Percentiles rank a stretch among this genome's conserved stretches.
Conservation (phyloP, 1,140 invertebrate genomes). For the Drosophila bocki region DNA sequence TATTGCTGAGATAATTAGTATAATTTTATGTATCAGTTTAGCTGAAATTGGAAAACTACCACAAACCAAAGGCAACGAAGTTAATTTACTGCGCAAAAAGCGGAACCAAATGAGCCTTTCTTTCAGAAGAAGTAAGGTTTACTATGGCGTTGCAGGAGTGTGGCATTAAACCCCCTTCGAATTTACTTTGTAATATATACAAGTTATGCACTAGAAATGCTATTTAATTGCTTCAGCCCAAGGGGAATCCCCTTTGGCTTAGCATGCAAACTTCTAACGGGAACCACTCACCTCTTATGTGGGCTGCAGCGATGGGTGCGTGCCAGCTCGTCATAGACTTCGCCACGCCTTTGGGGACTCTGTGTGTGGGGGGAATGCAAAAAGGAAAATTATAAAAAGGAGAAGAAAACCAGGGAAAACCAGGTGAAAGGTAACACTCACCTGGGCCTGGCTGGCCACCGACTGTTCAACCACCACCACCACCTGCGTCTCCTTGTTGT, state of each 20-base stretch:
- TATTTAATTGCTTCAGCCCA: not conserved
- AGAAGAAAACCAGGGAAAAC: not conserved
- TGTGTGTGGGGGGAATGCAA: constrained; percentile 14
- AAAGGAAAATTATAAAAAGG: constrained; percentile 10
- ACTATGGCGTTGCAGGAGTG: not conserved
- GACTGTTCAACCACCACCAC: constrained; percentile 72
- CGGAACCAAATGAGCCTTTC: not conserved
- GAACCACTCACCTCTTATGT: constrained; percentile 68
- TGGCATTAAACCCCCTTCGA: not conserved
- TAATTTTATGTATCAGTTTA: too few species aligned
- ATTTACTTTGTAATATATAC: not conserved
- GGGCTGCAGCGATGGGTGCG: constrained; percentile 82
- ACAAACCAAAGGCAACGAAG: not conserved
- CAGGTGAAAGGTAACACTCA: constrained; percentile 14
- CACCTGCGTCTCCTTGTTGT: constrained; percentile 66
- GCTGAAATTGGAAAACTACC: not conserved
- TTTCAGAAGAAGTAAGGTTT: not conserved
- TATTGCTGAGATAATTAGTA: not conserved
- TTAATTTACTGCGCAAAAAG: constrained; percentile 8
- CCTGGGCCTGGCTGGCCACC: constrained; percentile 72
- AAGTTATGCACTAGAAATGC: not conserved
- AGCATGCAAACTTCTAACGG: constrained; percentile 29
- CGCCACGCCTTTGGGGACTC: constrained; percentile 81
- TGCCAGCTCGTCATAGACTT: constrained; percentile 76
- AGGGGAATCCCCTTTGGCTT: not conserved